These are phyloP conservation scores for Tryphoninae sp. DNA, from an alignment of 2,888 invertebrate species.

Conservation along the genomic window DNA sequence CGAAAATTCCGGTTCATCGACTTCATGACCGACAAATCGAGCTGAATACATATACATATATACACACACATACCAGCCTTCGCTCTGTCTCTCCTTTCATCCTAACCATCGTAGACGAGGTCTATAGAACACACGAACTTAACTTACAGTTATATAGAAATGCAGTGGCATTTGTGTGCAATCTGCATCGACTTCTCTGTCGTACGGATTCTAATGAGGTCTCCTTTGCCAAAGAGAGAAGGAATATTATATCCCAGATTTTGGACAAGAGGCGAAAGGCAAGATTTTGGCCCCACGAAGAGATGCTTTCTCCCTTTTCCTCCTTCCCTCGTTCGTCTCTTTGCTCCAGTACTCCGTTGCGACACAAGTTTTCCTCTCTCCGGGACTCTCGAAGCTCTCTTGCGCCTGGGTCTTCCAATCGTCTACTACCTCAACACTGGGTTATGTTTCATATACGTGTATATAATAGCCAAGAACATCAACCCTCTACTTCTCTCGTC, in stretches of 20 bases:
- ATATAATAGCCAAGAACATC: slow-evolving; percentile 9
- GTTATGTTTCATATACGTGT: not conserved
- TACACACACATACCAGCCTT: not conserved
- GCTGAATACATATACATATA: slow-evolving; percentile 1
- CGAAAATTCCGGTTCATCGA: slow-evolving; percentile 34
- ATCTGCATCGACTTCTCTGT: slow-evolving; percentile 49
- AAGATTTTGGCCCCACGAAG: slow-evolving; percentile 24
- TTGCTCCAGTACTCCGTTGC: no score
- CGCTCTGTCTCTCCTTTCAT: slow-evolving; percentile 16
- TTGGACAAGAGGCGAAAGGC: slow-evolving; percentile 19
- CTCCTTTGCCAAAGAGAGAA: slow-evolving; percentile 17
- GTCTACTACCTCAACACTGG: slow-evolving; percentile 14
- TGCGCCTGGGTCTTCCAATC: slow-evolving; percentile 32
- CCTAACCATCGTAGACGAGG: slow-evolving; percentile 10
- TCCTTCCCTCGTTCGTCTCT: no score
- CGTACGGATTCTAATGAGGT: slow-evolving; percentile 52
- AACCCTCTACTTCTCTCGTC: not conserved
- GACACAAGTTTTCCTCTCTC: no score
- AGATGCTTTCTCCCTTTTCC: no score
- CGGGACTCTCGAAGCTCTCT: no score
- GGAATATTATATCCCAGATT: slow-evolving; percentile 4
- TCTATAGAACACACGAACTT: not conserved
- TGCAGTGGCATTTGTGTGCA: slow-evolving; percentile 42
- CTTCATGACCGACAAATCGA: not conserved
- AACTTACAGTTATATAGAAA: slow-evolving; percentile 29